phyloP scores from a whole-genome alignment of 2,113 vertebrate species.

The Cinclus mexicanus region DNA sequence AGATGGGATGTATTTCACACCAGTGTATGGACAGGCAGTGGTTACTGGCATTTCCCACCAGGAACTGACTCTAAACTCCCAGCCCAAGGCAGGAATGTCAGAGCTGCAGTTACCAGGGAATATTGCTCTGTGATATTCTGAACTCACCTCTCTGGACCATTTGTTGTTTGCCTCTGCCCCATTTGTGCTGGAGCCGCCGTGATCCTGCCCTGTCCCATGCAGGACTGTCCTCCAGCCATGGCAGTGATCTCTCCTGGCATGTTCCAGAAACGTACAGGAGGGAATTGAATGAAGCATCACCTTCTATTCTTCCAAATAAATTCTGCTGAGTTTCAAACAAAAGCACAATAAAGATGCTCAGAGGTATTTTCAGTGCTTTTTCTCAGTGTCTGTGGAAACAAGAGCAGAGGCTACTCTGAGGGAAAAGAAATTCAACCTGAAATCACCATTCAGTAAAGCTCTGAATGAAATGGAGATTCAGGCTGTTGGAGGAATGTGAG shows the following conservation, averaged over 20 bases:
- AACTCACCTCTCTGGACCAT: not conserved
- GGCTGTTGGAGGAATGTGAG: not conserved
- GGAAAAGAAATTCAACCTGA: not conserved
- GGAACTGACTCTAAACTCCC: not conserved
- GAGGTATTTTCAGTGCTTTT: not conserved
- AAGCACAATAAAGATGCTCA: not conserved
- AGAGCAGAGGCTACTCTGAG: not conserved
- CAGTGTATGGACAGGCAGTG: not conserved
- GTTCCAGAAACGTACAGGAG: not conserved
- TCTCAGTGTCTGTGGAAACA: not conserved
- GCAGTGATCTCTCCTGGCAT: fast-evolving
- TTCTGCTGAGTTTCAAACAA: not conserved
- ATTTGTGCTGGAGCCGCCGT: not conserved
- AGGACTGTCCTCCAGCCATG: not conserved
- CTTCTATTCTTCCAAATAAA: not conserved
- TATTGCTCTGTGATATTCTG: not conserved
- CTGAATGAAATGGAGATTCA: not conserved
- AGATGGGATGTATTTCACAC: not conserved
- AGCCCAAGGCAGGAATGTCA: not conserved
- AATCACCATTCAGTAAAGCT: not conserved
- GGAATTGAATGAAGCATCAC: not conserved
- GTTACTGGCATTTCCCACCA: not conserved
- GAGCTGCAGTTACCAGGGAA: fast-evolving
- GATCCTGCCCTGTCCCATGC: fast-evolving
- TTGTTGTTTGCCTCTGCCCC: not conserved